These are phyloP conservation scores for Acrobasis consociella DNA, from an alignment of 2,888 invertebrate species.

Conservation along the genomic window DNA sequence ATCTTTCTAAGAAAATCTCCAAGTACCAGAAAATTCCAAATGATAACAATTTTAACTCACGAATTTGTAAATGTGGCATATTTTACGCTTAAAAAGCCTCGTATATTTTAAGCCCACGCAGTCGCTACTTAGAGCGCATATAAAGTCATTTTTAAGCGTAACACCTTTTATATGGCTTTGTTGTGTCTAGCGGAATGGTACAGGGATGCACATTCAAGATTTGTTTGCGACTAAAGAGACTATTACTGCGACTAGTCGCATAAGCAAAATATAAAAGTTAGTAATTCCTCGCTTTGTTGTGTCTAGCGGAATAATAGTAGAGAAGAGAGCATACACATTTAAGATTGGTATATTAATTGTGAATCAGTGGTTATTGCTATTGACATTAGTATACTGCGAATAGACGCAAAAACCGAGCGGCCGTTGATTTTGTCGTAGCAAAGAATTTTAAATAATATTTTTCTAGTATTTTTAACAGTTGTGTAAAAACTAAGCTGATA, in stretches of 20 bases:
- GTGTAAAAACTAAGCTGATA: too few relatives aligned
- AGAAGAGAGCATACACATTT: too few relatives aligned
- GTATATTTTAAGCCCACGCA: neutral
- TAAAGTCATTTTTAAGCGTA: slow-evolving; percentile 4
- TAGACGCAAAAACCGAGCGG: too few relatives aligned
- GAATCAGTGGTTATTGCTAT: too few relatives aligned
- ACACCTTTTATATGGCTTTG: slow-evolving; percentile 3
- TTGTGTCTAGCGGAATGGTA: neutral
- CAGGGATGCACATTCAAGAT: neutral
- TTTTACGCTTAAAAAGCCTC: neutral
- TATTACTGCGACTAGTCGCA: neutral
- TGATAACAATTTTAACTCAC: neutral
- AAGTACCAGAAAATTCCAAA: neutral
- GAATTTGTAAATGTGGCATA: neutral
- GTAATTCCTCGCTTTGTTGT: too few relatives aligned
- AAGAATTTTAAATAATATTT: too few relatives aligned
- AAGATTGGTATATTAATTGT: too few relatives aligned
- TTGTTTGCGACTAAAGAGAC: neutral
- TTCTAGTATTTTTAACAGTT: too few relatives aligned
- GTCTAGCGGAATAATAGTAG: too few relatives aligned
- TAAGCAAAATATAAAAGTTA: too few relatives aligned
- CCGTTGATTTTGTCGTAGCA: too few relatives aligned
- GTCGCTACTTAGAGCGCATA: neutral
- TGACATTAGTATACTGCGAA: too few relatives aligned
- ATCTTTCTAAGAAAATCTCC: neutral